Percentiles rank a stretch among this genome's conserved stretches.
Conservation (phyloP, 1,140 invertebrate genomes). For the Odontomachus brunneus region DNA sequence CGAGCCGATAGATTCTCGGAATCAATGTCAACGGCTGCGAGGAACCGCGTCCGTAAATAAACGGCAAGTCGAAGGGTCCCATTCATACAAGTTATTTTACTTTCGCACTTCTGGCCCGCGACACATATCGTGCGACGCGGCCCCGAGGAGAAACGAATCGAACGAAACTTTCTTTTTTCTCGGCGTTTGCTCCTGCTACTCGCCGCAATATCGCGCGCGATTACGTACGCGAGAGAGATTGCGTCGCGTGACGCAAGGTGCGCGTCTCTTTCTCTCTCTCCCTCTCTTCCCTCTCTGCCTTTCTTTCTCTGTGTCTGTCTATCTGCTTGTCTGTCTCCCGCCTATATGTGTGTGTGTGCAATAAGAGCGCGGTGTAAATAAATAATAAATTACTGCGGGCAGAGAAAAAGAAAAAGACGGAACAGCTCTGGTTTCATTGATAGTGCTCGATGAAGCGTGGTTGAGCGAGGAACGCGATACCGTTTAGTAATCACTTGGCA, state of each 20-base stretch:
- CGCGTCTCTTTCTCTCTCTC: too few relatives aligned
- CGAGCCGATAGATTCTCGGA: constrained; percentile 62
- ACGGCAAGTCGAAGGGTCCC: not conserved
- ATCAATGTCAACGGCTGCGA: constrained; percentile 71
- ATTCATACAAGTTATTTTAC: not conserved
- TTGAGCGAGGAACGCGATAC: constrained; percentile 36
- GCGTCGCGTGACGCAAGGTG: too few relatives aligned
- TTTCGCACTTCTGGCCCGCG: not conserved
- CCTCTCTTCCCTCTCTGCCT: too few relatives aligned
- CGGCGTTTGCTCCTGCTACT: not conserved
- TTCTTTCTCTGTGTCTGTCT: too few relatives aligned
- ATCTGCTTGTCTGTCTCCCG: too few relatives aligned
- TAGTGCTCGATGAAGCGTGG: constrained; percentile 31
- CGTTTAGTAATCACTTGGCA: constrained; percentile 21
- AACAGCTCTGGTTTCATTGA: constrained; percentile 33
- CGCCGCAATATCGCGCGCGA: not conserved
- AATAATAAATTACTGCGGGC: constrained; percentile 1
- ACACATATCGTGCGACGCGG: too few relatives aligned
- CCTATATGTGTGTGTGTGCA: too few relatives aligned
- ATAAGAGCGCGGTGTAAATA: not conserved
- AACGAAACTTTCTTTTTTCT: not conserved
- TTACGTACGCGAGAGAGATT: not conserved
- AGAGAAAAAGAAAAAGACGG: not conserved
- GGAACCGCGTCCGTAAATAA: constrained; percentile 62
- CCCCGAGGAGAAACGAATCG: not conserved